phyloP scores from a whole-genome alignment of 2,888 invertebrate genomes.

The Harmothoe impar region DNA sequence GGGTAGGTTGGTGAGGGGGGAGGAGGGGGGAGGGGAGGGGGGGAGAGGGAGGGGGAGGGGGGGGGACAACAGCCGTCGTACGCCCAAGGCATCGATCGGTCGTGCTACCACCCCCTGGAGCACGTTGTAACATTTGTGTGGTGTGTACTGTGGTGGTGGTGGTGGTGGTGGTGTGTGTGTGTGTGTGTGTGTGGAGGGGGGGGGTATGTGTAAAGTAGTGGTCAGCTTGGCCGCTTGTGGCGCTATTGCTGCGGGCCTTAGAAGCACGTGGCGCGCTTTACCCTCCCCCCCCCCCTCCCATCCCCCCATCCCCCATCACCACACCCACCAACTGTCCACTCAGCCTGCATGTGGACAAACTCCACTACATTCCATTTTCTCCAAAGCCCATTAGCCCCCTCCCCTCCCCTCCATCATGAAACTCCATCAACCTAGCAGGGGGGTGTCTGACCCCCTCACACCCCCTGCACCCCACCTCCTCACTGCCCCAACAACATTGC shows the following conservation, averaged over 20 bases:
- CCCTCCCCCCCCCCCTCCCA: background rate
- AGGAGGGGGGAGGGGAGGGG: background rate
- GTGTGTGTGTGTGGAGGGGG: too few species aligned
- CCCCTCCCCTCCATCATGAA: too few species aligned
- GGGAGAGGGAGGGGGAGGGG: background rate
- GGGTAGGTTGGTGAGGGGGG: background rate
- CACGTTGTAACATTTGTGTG: background rate
- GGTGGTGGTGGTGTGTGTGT: too few species aligned
- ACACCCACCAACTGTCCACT: background rate
- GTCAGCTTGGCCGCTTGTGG: too few species aligned
- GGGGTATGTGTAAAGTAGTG: too few species aligned
- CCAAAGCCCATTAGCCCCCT: background rate
- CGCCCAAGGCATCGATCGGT: slow-evolving; percentile 3
- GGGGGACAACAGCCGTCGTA: background rate
- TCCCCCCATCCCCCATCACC: too few species aligned
- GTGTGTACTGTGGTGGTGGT: too few species aligned
- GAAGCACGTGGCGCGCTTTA: background rate
- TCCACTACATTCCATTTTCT: background rate
- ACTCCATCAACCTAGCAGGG: too few species aligned
- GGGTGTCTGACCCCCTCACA: too few species aligned
- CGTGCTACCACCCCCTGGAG: background rate
- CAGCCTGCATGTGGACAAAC: background rate
- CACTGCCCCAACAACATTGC: too few species aligned
- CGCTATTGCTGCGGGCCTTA: background rate
- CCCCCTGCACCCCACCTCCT: too few species aligned